Evolutionary conservation across 2,888 invertebrate genomes (phyloP), one percentile per base, ranked within the genome.

Genomic region (Eurytoma californica): DNA sequence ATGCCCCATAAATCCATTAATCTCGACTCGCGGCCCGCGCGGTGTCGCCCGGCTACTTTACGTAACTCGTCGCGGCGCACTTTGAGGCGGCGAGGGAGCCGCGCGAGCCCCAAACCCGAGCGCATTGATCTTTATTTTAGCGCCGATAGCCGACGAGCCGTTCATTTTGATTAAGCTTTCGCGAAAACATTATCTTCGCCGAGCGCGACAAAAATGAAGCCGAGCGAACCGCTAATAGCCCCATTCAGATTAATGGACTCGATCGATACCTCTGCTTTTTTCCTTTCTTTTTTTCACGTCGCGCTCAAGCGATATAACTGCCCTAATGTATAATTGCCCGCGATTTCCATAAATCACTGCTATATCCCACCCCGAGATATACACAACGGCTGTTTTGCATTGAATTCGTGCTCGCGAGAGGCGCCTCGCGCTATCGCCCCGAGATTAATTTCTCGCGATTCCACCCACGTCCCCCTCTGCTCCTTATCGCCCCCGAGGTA

Each of bases 261-360:
- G 70, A 75, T 75, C 79, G 75, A 79, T 75, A 66, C 7, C 78
- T 51, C n/a, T 57, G 47, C 30, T 47, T 57, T 65, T 69, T 69
- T 7, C 39, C 4, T 39, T 1, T 66, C 51, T 63, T 39, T 39
- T 73, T 58, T 63, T 20, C n/a, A 7, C 9, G 12, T 14, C 20
- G 47, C 24, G 39, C 55, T 16, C 20, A 13, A 75, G 60, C 60
- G 78, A 76, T 72, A 76, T n/a, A 12, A 12, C 18, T 24, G 47
- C 14, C 61, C 80, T 72, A 76, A 80, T 76, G 72, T 66, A 80
- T 76, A 80, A 80, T 80, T 80, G 80, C 72, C 47, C 60, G 63
- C 65, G 79, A 79, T 79, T 80, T 80, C 58, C 80, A 80, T 80
- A 80, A 80, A 80, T 80, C 80, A 80, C 55, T 20, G 24, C 53